Base-by-base conservation (phyloP, 2,797 vertebrate genomes). In the Pseudocheirus occidentalis region DNA sequence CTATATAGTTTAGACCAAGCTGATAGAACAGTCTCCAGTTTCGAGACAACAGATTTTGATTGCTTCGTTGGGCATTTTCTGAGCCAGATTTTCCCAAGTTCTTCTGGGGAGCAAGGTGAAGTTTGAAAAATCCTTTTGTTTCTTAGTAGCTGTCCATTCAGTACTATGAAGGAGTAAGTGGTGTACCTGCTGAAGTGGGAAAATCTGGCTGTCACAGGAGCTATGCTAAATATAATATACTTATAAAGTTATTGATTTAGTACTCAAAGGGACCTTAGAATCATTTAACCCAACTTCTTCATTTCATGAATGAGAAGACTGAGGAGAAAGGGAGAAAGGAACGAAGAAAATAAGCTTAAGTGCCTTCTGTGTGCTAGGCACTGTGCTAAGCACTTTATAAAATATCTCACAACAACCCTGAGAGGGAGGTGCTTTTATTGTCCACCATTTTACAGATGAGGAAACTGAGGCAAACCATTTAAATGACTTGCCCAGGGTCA, bases 171-270 rank as follows among this genome's bases (percentile, higher is more conserved):
- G 53, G 3, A 52, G 55, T 94, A 93, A 97, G 93, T 95, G 13
- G 34, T 96, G 92, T 57, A 59, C 91, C 55, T 90, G 87, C 91
- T 53, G 27, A 93, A 93, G 34, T 29, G 46, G 27, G 93, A 62
- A 59, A 92, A 90, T 4, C 92, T 89, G 4, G 1, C 57, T 81
- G 66, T 46, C n/a, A 91, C 29, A 54, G 87, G 54, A 7, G 13
- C 11, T 66, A 29, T 87, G 52, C 40, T 40, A 0, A 1, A 50
- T n/a, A 34, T 11, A 53, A 73, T 81, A 81, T 81, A n/a, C n/a
- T 24, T 7, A 81, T 46, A 24, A 24, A 46, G n/a, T 46, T 40
- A 73, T 73, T 81, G n/a, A 81, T 81, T 46, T 81, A 10, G 18
- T 34, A 24, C 21, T 81, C 66, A 81, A 81, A 46, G 66, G 7